Conservation (phyloP, 2,113 vertebrate species). For the Tychaedon coryphoeus region DNA sequence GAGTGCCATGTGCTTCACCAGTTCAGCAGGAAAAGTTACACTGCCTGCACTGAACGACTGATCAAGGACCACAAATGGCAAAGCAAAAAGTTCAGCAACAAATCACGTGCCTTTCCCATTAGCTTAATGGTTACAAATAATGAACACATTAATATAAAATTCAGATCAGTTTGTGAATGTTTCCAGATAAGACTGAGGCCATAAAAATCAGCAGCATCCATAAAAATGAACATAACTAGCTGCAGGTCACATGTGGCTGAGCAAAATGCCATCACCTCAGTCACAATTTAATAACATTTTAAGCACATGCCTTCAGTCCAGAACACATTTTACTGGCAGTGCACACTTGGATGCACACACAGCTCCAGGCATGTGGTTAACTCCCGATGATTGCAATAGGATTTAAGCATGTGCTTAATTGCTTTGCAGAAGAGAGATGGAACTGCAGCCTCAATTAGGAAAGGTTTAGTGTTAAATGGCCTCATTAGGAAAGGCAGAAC, state of each 20-base stretch:
- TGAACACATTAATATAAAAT: neutral
- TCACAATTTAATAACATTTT: slow-evolving; percentile 29
- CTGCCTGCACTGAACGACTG: neutral
- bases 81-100: neutral
- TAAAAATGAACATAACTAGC: slow-evolving; percentile 31
- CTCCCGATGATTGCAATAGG: slow-evolving; percentile 32
- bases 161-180: neutral
- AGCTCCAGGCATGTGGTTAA: slow-evolving; percentile 55
- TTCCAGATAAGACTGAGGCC: neutral
- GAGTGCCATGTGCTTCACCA: neutral
- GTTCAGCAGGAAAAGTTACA: neutral
- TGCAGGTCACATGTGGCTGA: neutral
- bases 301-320: slow-evolving; percentile 3
- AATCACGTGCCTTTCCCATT: neutral
- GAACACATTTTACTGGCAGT: slow-evolving; percentile 4
- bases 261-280: slow-evolving; percentile 25
- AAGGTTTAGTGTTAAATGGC: slow-evolving; percentile 66
- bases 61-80: neutral
- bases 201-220: slow-evolving; percentile 7
- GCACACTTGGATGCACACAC: slow-evolving; percentile 50
- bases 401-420: slow-evolving; percentile 65
- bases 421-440: slow-evolving; percentile 41
- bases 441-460: slow-evolving; percentile 57
- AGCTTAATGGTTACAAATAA: neutral
- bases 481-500: slow-evolving; percentile 63